Base-by-base conservation (phyloP, 2,888 invertebrate genomes). In the Zeuzera pyrina region DNA sequence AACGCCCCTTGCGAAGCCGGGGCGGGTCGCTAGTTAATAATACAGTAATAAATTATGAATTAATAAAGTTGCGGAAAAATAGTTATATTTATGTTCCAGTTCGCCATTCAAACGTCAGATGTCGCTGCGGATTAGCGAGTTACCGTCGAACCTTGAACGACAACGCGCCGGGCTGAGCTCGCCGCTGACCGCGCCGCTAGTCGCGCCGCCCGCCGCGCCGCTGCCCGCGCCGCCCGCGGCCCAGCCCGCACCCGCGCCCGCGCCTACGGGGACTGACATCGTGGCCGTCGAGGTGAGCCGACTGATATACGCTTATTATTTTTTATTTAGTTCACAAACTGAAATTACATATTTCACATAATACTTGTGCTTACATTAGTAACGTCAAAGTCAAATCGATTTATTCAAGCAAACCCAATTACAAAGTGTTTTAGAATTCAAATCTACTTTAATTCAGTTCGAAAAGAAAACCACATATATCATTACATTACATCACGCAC, bases 41-140 rank as follows among this genome's bases (percentile, higher is more conserved):
- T n/a, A n/a, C n/a, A n/a, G n/a, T n/a, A n/a, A n/a, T n/a, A n/a
- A n/a, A n/a, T n/a, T n/a, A n/a, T n/a, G n/a, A n/a, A n/a, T n/a
- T n/a, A n/a, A n/a, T n/a, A n/a, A n/a, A n/a, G n/a, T n/a, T n/a
- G n/a, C n/a, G n/a, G n/a, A n/a, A 26, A 26, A 12, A 8, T 8
- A 12, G 2, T 26, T 4, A 7, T 26, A 7, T 6, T 29, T 31
- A 11, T 8, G 19, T 56, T 90, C 85, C 73, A 93, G 92, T 57
- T 95, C 95, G 11, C 98, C 93, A 39, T 98, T 95, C 84, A 98
- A 98, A 84, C 88, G 98, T 26, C 97, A 98, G 73, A 91, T 97
- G 86, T 98, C 97, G 40, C 87, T 98, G 45, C 91, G 97, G 41
- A 91, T 97, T 53, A 94, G 92, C 68, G 97, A 98, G 85, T 87